phyloP scores from a whole-genome alignment of 2,888 invertebrate genomes.

The Molorchus minor region DNA sequence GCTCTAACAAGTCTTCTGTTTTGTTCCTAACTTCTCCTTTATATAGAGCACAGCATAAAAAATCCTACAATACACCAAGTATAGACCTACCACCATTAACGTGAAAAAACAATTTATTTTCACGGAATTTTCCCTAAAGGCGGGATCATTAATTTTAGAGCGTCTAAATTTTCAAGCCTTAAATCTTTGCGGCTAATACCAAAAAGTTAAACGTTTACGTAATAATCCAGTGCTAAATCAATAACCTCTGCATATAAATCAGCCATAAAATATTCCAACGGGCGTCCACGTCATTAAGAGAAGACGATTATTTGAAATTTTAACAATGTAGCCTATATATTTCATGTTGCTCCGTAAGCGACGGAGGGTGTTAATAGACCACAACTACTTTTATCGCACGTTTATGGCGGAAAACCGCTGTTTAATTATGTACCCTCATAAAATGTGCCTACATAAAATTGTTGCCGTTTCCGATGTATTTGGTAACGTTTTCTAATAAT shows the following conservation, averaged over 20 bases:
- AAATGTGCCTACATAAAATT: too few species aligned
- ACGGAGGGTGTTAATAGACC: constrained; percentile 9
- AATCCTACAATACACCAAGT: too few species aligned
- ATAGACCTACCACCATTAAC: too few species aligned
- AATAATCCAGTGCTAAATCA: constrained; percentile 17
- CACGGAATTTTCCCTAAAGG: not conserved
- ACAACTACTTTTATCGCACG: constrained; percentile 2
- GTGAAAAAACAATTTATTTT: not conserved
- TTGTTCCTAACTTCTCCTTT: too few species aligned
- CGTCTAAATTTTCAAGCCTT: not conserved
- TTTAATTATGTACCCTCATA: constrained; percentile 17
- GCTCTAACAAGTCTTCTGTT: too few species aligned
- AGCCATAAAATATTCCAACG: not conserved
- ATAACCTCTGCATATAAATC: constrained; percentile 21
- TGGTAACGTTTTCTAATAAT: too few species aligned
- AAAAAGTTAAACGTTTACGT: constrained; percentile 1
- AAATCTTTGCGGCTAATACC: constrained; percentile 10
- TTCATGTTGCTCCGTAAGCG: not conserved
- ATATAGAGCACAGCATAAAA: too few species aligned
- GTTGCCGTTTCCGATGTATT: too few species aligned
- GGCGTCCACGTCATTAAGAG: constrained; percentile 6
- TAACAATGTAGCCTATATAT: constrained; percentile 21
- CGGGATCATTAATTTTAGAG: not conserved
- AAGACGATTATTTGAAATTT: constrained; percentile 17
- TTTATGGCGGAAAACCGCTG: constrained; percentile 9